These are phyloP conservation scores for Holcopasites calliopsidis DNA, from an alignment of 1,140 invertebrate genomes.

Conservation along the genomic window DNA sequence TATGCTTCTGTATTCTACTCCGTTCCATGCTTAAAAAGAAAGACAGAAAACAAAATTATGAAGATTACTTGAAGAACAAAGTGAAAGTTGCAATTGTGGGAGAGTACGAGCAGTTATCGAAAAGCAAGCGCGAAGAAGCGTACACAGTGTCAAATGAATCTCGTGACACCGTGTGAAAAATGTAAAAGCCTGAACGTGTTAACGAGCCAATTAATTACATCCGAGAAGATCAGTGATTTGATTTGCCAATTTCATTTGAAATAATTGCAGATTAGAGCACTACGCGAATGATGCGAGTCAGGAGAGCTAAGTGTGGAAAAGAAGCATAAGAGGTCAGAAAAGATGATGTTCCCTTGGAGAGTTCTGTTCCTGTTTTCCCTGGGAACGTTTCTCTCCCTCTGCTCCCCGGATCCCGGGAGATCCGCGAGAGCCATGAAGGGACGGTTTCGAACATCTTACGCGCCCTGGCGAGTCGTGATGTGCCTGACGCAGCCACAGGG, in stretches of 20 bases:
- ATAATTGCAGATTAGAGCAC: constrained; percentile 47
- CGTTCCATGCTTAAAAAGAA: too few species aligned
- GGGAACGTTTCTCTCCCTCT: constrained; percentile 43
- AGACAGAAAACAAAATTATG: too few species aligned
- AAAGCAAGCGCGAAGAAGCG: too few species aligned
- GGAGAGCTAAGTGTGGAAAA: constrained; percentile 40
- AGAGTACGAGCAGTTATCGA: too few species aligned
- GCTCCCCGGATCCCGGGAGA: constrained; percentile 52
- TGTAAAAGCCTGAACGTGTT: too few species aligned
- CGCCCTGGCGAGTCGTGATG: constrained; percentile 74
- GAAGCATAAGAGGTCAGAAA: constrained; percentile 42
- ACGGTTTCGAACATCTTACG: constrained; percentile 52
- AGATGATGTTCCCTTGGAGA: constrained; percentile 66
- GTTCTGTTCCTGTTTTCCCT: constrained; percentile 62
- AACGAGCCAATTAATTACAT: too few species aligned
- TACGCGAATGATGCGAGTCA: constrained; percentile 31
- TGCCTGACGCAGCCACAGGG: constrained; percentile 74
- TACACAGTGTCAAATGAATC: too few species aligned
- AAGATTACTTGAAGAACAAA: background rate
- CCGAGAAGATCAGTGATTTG: background rate
- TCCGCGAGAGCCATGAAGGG: constrained; percentile 61
- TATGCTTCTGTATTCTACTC: too few species aligned
- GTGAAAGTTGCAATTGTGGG: background rate
- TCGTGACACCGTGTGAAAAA: too few species aligned
- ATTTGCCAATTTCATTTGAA: background rate